Percentiles rank a stretch among this genome's conserved stretches.
Conservation (phyloP, 1,140 invertebrate genomes). For the Drosophila novamexicana region DNA sequence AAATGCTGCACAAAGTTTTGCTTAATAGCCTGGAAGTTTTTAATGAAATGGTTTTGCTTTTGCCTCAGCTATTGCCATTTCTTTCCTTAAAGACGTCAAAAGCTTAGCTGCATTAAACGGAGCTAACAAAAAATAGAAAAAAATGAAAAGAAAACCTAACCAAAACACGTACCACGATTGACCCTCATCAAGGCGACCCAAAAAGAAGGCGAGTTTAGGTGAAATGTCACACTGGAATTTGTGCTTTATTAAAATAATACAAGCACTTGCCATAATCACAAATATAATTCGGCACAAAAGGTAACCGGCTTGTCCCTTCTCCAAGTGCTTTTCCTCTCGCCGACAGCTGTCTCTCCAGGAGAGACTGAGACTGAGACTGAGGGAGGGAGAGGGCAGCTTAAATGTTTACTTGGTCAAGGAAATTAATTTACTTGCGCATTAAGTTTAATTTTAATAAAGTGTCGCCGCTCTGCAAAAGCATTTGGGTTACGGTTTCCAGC, state of each 20-base stretch:
- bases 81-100: conserved; percentile 55
- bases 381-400: conserved; percentile 46
- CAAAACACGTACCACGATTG: conserved; percentile 13
- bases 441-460: conserved; percentile 82
- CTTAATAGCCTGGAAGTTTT: conserved; percentile 83
- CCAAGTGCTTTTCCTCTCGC: conserved; percentile 23
- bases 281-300: conserved; percentile 33
- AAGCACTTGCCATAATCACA: conserved; percentile 50
- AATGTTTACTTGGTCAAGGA: conserved; percentile 66
- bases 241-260: conserved; percentile 78
- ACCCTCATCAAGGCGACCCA: conserved; percentile 28
- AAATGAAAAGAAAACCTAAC: neutral
- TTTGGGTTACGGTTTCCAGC: conserved; percentile 4
- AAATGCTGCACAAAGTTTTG: conserved; percentile 82
- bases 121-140: conserved; percentile 11
- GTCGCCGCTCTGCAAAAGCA: conserved; percentile 44
- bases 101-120: neutral
- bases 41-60: conserved; percentile 79
- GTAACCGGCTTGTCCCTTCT: neutral
- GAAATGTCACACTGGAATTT: conserved; percentile 78
- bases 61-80: conserved; percentile 29
- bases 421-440: conserved; percentile 75
- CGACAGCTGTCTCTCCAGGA: conserved; percentile 63
- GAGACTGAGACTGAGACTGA: neutral
- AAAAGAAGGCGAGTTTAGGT: conserved; percentile 41